Base-by-base conservation (phyloP, 2,888 invertebrate genomes). In the Apodemia zela region DNA sequence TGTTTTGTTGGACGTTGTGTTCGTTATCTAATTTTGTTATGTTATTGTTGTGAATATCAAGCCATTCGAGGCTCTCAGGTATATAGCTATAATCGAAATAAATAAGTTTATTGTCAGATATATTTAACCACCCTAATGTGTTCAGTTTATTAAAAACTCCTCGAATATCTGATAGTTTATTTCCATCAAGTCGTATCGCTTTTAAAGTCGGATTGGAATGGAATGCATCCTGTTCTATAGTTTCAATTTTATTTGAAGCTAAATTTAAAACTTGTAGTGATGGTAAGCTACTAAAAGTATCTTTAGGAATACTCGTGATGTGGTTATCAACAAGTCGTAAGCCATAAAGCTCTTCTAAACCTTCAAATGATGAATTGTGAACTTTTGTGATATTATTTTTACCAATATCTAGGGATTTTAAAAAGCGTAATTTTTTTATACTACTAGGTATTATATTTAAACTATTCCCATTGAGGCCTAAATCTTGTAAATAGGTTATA, bases 1-100 rank as follows among this genome's bases (percentile, higher is more conserved):
- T 94, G 73, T 93, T 94, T 73, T 94, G 89, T 78, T 93, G 92
- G 66, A 94, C 85, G 73, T 94, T 94, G 79, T 94, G 94, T 82
- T 94, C 95, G 82, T 96, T 96, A 73, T 95, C 94, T 67, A 96
- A 87, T 81, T 95, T 94, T 68, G 94, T 93, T 70, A 97, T 94
- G 85, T 94, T 93, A 82, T 97, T 97, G 76, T 93, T 93, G 82
- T 96, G 96, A 85, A 96, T 94, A 88, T 96, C 96, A 66, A 97
- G 88, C 95, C 95, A 96, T 84, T 95, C 95, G 70, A 97, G 92
- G 74, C 93, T 94, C 59, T 90, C 82, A 29, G 97, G 96, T 79
- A 97, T 93, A 74, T 96, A 94, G 71, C 95, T 94, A 80, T 95
- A 97, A 84, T 97, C 96, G 82, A 96, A 96, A 92, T 95, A 95